Percentiles rank a stretch among this genome's conserved stretches.
phyloP scores from a whole-genome alignment of 35 echinoderm and acorn worm genomes.

The Anneissia japonica region DNA sequence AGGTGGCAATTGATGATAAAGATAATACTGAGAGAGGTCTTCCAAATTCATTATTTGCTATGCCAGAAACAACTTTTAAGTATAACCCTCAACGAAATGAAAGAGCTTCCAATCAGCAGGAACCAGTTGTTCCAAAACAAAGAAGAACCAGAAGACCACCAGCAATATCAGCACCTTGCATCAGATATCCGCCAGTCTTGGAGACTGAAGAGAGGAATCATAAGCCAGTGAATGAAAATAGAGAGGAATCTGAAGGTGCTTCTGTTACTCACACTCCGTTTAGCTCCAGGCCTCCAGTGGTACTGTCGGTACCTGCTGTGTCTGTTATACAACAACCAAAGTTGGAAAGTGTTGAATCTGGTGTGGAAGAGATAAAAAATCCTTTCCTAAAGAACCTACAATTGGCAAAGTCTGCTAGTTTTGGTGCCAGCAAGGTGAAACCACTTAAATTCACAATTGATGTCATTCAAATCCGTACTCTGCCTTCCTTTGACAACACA shows the following conservation, averaged over 20 bases:
- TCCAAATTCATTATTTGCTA: neutral
- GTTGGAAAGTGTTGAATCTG: neutral
- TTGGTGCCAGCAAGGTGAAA: constrained; percentile 60
- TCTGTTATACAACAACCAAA: neutral
- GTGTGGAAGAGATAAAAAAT: neutral
- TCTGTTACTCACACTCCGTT: neutral
- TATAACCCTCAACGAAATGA: neutral
- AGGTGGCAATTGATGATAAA: too few relatives aligned
- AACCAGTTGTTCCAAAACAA: neutral
- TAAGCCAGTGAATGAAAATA: neutral
- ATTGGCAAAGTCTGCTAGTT: neutral
- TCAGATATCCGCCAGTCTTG: neutral
- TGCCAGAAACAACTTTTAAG: neutral
- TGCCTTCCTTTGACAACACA: constrained; percentile 60
- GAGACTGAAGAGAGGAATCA: neutral
- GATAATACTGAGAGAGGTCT: neutral
- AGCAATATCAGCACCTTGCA: neutral
- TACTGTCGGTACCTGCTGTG: neutral
- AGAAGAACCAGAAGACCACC: neutral
- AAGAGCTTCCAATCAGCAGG: too few relatives aligned
- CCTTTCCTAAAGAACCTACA: neutral
- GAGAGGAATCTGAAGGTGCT: neutral
- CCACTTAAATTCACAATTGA: constrained; percentile 95
- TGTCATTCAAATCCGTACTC: constrained; percentile 65
- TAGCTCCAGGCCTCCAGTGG: neutral